Base-by-base conservation (phyloP, 2,888 invertebrate genomes). In the Trypoxylon attenuatum region DNA sequence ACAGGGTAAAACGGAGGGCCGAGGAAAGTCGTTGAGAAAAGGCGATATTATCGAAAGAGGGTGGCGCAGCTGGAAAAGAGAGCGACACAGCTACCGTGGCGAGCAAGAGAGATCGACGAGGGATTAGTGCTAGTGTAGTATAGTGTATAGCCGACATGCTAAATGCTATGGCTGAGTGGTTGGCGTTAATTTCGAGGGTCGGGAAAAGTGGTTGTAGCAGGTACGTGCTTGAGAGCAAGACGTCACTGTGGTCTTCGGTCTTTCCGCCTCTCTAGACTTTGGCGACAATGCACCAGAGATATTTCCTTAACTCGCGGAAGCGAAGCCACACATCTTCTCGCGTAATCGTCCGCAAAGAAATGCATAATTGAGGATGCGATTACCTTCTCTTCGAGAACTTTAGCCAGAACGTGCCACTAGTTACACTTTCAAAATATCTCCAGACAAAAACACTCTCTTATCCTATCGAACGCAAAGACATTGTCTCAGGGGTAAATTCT, bases 221-320 rank as follows among this genome's bases (percentile, higher is more conserved):
- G 59, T 77, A 78, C 80, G 80, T 80, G 80, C 79, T 79, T 69
- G 78, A 80, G 80, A 68, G 74, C 46, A 62, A 53, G 62, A 62
- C 4, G 33, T n/a, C 33, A n/a, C 63, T 61, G 60, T 63, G 69
- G 67, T 66, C 51, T 56, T 60, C 46, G 67, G 3, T 59, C 64
- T 49, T 54, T 75, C 75, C 73, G 68, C 71, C 71, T 71, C n/a
- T n/a, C 67, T 60, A 69, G 73, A 50, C 61, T 57, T 52, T 57
- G 57, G 54, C 70, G 63, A 77, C 69, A 77, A 79, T 76, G 62
- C 68, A 41, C 50, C 61, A 49, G 16, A 49, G 60, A 46, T 57
- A 54, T 53, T 53, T 68, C 33, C 13, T 33, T 10, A 13, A 33
- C 13, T n/a, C n/a, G n/a, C n/a, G n/a, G n/a, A n/a, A n/a, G n/a